These are phyloP conservation scores for Calycopis cecrops DNA, from an alignment of 1,140 invertebrate genomes.

Conservation along the genomic window DNA sequence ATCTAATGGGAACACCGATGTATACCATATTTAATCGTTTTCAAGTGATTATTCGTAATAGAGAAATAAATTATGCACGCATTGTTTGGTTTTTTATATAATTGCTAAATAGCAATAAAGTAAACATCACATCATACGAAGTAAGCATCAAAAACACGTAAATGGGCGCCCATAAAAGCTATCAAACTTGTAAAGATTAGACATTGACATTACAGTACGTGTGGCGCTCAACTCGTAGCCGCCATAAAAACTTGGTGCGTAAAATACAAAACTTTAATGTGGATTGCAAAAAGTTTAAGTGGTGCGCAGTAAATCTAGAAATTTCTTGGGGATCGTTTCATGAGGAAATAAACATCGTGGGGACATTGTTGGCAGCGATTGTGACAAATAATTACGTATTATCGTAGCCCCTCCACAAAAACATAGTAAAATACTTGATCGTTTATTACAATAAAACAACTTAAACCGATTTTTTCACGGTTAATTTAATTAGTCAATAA, in stretches of 20 bases:
- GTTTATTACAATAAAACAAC: too few relatives aligned
- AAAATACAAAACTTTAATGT: conserved; percentile 40
- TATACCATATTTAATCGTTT: too few relatives aligned
- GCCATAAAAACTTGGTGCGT: conserved; percentile 39
- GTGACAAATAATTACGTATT: too few relatives aligned
- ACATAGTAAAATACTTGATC: too few relatives aligned
- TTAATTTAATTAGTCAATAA: too few relatives aligned
- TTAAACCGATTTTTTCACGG: too few relatives aligned
- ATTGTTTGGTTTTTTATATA: too few relatives aligned
- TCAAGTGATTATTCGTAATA: too few relatives aligned
- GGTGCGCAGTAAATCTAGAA: conserved; percentile 24
- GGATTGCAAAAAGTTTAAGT: conserved; percentile 39
- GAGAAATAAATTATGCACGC: too few relatives aligned
- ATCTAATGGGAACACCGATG: too few relatives aligned
- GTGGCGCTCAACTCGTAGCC: conserved; percentile 23
- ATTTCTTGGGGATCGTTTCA: background rate
- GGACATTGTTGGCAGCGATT: background rate
- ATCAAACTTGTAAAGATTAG: conserved; percentile 16
- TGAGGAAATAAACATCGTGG: background rate
- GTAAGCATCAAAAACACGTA: conserved; percentile 14
- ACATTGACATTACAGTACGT: conserved; percentile 23
- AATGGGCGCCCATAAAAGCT: conserved; percentile 22
- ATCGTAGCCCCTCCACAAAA: too few relatives aligned
- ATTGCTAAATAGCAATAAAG: too few relatives aligned
- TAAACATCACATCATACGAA: background rate